Evolutionary conservation across 2,797 vertebrate species (phyloP).

Genomic region (Malurus leucopterus): DNA sequence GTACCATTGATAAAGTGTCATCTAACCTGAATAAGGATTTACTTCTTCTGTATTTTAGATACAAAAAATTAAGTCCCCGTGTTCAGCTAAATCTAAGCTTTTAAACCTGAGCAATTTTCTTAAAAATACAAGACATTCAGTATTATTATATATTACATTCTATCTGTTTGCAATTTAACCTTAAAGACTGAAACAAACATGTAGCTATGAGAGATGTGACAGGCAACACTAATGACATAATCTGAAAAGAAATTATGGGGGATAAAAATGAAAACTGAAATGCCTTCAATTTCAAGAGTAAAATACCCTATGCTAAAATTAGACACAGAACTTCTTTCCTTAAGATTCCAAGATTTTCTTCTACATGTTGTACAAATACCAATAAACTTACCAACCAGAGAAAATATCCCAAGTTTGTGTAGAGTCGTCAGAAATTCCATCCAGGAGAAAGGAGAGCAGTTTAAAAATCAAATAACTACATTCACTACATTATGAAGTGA

Average conservation of each 20-base stretch:
- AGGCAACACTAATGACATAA: constrained; percentile 29
- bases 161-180: constrained; percentile 14
- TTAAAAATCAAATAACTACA: constrained; percentile 78
- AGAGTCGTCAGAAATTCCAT: constrained; percentile 69
- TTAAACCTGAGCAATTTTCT: constrained; percentile 48
- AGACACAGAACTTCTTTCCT: constrained; percentile 14
- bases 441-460: constrained; percentile 74
- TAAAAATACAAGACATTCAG: constrained; percentile 53
- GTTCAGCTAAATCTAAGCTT: constrained; percentile 7
- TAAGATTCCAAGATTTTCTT: background rate
- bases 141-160: constrained; percentile 30
- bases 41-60: background rate
- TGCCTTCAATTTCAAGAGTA: background rate
- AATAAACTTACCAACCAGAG: constrained; percentile 74
- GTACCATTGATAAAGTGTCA: background rate
- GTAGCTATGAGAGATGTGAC: background rate
- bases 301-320: constrained; percentile 12
- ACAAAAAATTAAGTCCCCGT: background rate
- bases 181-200: constrained; percentile 28
- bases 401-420: constrained; percentile 68
- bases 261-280: constrained; percentile 21
- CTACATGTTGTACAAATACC: constrained; percentile 69
- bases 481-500: constrained; percentile 73
- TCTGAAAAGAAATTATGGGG: constrained; percentile 1
- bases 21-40: constrained; percentile 24